Evolutionary conservation across 2,797 vertebrate species (phyloP).

Genomic region (Acanthurus tractus): DNA sequence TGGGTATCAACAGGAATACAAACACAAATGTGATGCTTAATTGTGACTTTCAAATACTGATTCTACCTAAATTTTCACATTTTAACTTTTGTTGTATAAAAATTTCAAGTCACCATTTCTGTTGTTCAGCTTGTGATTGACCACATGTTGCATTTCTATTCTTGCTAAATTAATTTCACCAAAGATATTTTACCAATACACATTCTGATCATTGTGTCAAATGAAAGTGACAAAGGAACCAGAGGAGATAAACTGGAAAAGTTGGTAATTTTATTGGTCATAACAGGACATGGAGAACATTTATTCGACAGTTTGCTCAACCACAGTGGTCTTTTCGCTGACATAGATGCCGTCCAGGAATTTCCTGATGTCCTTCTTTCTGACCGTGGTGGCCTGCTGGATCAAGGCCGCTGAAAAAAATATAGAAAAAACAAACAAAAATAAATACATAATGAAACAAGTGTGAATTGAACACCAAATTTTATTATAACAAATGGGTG

Average conservation of each 20-base stretch:
- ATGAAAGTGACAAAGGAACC: constrained; percentile 3
- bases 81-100: too few relatives aligned
- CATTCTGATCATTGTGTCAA: not conserved
- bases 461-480: not conserved
- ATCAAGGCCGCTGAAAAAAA: constrained; percentile 90
- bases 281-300: constrained; percentile 53
- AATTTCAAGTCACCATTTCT: too few relatives aligned
- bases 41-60: too few relatives aligned
- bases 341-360: constrained; percentile 84
- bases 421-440: not conserved
- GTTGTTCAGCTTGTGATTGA: too few relatives aligned
- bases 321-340: constrained; percentile 79
- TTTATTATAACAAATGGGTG: not conserved
- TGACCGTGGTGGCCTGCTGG: constrained; percentile 95
- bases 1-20: too few relatives aligned
- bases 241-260: constrained; percentile 69
- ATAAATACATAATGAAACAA: not conserved
- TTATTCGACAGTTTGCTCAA: constrained; percentile 68
- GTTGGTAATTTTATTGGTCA: constrained; percentile 79
- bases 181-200: not conserved
- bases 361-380: constrained; percentile 96
- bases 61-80: too few relatives aligned
- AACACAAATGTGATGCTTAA: too few relatives aligned
- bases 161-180: too few relatives aligned
- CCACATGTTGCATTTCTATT: too few relatives aligned